Evolutionary conservation across 2,888 invertebrate species (phyloP), one percentile per base, ranked within the genome.

Genomic region (Drosophila eohydei): DNA sequence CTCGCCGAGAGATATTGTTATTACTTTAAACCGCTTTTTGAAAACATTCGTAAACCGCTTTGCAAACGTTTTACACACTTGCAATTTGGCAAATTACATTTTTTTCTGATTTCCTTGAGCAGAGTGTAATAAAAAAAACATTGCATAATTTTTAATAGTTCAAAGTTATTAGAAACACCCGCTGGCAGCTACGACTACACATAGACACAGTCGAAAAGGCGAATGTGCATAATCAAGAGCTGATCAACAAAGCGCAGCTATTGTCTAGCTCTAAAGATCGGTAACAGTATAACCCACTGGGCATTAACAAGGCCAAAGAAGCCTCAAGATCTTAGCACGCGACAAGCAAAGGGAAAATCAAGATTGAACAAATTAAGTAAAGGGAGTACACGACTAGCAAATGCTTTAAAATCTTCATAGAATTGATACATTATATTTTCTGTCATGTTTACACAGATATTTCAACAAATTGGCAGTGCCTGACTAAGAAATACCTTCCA

Each of bases 301-400:
- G 16, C 44, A 54, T 44, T 44, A 60, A 9, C 63, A 48, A 30
- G 16, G 6, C 54, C 65, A 8, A 46, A 21, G 8, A 46, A 21
- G 8, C 26, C 34, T 26, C 59, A 71, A 71, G 71, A 75, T 66
- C 43, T 66, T 16, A 74, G 88, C 80, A 82, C 80, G 88, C 80
- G 86, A 72, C 38, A 48, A 0, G 32, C 16, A 12, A 7, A 50
- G n/a, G 48, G 3, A 11, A n/a, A 32, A 16, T 32, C 11, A 16
- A 48, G 32, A 32, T 30, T 12, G 34, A 34, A 7, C 32, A 21
- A 34, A 32, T 34, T 14, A 3, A 4, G 12, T 4, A 3, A 16
- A 21, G 32, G 32, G 32, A 2, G 12, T 50, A 16, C 1, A 34
- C 21, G 50, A 21, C 50, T 16, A 4, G 6, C 2, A 7, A 4